A percentile compares a stretch with the other conserved stretches of the same genome.
Evolutionary conservation across 2,888 invertebrate genomes (phyloP).

Genomic region (Erannis defoliaria): DNA sequence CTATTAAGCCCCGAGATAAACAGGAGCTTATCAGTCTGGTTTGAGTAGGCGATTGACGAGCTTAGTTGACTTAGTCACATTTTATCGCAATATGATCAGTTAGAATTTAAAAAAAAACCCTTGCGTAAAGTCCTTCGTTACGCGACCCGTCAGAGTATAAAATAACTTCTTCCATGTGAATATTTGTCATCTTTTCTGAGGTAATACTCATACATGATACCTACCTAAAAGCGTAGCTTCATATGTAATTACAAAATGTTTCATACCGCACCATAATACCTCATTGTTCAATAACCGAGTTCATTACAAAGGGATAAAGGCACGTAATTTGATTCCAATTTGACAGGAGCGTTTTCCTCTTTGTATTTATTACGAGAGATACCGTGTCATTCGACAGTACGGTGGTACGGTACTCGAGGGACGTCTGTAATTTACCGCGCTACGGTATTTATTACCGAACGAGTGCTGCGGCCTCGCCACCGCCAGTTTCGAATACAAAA

Average conservation of each 20-base stretch:
- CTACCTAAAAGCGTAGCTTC: background rate
- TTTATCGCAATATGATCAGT: conserved; percentile 13
- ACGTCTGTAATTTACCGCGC: conserved; percentile 30
- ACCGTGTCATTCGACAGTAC: conserved; percentile 27
- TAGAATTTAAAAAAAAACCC: too few species aligned
- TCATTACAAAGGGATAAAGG: conserved; percentile 41
- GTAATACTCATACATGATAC: background rate
- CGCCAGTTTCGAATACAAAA: conserved; percentile 5
- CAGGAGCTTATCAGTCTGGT: conserved; percentile 45
- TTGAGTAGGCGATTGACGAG: conserved; percentile 36
- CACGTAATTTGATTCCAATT: conserved; percentile 44
- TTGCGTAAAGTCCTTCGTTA: too few species aligned
- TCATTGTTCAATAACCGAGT: conserved; percentile 34
- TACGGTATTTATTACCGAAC: conserved; percentile 30
- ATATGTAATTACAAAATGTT: background rate
- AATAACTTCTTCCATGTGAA: too few species aligned
- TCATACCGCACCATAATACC: conserved; percentile 3
- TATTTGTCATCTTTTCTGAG: too few species aligned
- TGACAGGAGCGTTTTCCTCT: conserved; percentile 35
- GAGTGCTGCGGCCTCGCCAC: conserved; percentile 15
- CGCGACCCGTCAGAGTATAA: too few species aligned
- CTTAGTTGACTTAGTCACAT: conserved; percentile 25
- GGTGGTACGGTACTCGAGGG: conserved; percentile 26
- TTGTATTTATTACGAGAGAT: conserved; percentile 33
- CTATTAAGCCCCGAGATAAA: conserved; percentile 53